Percentiles rank a stretch among this genome's conserved stretches.
Conservation (phyloP, 2,113 vertebrate species). For the Apeltes quadracus region DNA sequence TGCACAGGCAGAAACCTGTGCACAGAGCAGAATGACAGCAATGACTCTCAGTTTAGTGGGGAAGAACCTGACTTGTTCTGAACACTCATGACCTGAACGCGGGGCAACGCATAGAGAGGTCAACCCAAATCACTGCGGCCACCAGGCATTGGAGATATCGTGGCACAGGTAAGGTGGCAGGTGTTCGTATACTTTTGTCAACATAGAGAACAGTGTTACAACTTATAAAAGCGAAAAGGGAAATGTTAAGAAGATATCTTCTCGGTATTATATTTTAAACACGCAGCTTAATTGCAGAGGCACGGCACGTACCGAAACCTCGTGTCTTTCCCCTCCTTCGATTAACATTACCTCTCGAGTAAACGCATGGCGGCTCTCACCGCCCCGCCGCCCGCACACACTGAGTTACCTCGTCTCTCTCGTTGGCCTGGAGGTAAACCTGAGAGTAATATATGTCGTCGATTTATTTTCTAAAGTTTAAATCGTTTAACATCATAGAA, state of each 20-base stretch:
- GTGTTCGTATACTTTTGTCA: constrained; percentile 4
- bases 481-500: neutral
- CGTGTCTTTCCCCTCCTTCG: accelerated
- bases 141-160: neutral
- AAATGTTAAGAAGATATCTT: neutral
- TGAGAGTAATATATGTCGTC: neutral
- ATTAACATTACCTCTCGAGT: neutral
- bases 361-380: too few relatives aligned
- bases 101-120: neutral
- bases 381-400: too few relatives aligned
- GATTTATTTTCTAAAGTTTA: neutral
- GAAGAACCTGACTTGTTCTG: neutral
- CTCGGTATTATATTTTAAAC: neutral
- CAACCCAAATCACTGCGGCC: neutral
- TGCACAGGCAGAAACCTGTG: too few relatives aligned
- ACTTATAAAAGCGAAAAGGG: too few relatives aligned
- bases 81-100: neutral
- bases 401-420: too few relatives aligned
- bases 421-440: neutral
- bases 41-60: neutral
- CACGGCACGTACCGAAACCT: too few relatives aligned
- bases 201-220: neutral
- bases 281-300: neutral
- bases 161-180: neutral
- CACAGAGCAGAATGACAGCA: neutral